These are phyloP conservation scores for Trichomycterus rosablanca DNA, from an alignment of 2,113 vertebrate species.

Conservation along the genomic window DNA sequence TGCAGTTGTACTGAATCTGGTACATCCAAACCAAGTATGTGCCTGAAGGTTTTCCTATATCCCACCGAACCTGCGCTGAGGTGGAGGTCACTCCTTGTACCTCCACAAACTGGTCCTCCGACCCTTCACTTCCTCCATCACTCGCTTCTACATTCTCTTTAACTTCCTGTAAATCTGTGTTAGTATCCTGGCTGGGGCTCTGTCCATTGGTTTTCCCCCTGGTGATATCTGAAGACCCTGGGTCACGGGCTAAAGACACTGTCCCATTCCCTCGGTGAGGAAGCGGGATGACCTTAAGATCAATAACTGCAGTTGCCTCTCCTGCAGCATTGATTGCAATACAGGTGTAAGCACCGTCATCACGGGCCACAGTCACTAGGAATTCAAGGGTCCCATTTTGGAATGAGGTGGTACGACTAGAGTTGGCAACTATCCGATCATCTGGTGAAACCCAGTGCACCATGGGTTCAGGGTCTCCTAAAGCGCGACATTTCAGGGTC, in stretches of 20 bases:
- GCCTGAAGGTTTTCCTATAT: constrained; percentile 61
- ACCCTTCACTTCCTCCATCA: constrained; percentile 29
- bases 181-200: constrained; percentile 33
- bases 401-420: constrained; percentile 79
- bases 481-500: constrained; percentile 77
- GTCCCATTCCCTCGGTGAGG: constrained; percentile 78
- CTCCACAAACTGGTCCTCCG: constrained; percentile 59
- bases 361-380: constrained; percentile 76
- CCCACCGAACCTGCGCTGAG: constrained; percentile 82
- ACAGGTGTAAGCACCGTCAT: constrained; percentile 82
- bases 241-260: constrained; percentile 51
- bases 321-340: constrained; percentile 88
- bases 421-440: constrained; percentile 82
- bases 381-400: constrained; percentile 85
- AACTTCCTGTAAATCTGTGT: constrained; percentile 36
- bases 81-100: constrained; percentile 80
- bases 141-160: constrained; percentile 43
- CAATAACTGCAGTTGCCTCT: constrained; percentile 79
- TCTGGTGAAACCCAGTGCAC: constrained; percentile 89
- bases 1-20: constrained; percentile 76
- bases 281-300: constrained; percentile 83
- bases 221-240: constrained; percentile 47
- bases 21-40: constrained; percentile 73
- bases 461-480: constrained; percentile 80
- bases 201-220: constrained; percentile 43